Evolutionary conservation across 2,113 vertebrate genomes (phyloP).

Genomic region (Pachyramphus minor): DNA sequence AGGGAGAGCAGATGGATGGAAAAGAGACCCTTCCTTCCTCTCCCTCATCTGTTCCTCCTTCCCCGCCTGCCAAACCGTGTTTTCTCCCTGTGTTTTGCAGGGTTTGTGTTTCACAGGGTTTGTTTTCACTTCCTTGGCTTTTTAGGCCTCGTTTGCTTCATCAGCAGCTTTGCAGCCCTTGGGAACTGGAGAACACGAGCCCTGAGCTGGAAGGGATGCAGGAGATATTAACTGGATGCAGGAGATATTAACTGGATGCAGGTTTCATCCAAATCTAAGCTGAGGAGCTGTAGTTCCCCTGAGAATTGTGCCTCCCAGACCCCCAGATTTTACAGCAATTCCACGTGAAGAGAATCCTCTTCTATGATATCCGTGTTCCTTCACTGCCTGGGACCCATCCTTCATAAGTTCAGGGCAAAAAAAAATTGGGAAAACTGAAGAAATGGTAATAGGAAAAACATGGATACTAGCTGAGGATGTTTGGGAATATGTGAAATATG

Average conservation of each 20-base stretch:
- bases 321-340: neutral
- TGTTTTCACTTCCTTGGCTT: neutral
- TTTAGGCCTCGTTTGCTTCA: neutral
- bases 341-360: neutral
- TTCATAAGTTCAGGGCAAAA: too few relatives aligned
- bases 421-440: too few relatives aligned
- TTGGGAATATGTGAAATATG: neutral
- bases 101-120: neutral
- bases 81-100: neutral
- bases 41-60: neutral
- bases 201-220: neutral
- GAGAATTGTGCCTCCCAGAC: neutral
- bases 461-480: neutral
- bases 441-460: neutral
- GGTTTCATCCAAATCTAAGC: neutral
- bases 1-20: neutral
- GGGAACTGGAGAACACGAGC: neutral
- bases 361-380: fast-evolving
- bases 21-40: neutral
- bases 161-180: neutral
- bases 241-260: neutral
- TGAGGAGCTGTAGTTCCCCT: neutral
- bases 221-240: neutral
- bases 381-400: neutral
- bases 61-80: neutral